Conservation (phyloP, 2,113 vertebrate genomes). For the Ictalurus punctatus region DNA sequence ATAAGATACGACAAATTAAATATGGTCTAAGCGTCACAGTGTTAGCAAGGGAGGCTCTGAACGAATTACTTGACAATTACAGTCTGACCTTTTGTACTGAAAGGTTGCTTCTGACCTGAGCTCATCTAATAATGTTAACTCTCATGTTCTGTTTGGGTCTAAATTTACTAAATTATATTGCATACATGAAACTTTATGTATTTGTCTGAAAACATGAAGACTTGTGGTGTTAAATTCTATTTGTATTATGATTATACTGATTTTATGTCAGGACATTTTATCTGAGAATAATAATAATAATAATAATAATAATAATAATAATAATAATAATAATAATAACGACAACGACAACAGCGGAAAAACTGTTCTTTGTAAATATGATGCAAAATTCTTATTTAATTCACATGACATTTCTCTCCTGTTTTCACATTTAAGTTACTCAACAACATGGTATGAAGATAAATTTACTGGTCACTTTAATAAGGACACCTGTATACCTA, state of each 20-base stretch:
- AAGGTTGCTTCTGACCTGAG: background rate
- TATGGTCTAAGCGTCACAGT: conserved; percentile 7
- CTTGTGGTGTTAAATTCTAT: background rate
- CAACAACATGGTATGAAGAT: background rate
- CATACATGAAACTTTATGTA: background rate
- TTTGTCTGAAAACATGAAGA: background rate
- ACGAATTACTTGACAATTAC: conserved; percentile 40
- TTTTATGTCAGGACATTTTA: background rate
- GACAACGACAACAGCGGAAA: background rate
- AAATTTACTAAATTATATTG: background rate
- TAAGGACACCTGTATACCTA: background rate
- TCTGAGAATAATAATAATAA: background rate
- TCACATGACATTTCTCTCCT: background rate
- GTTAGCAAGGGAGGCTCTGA: background rate
- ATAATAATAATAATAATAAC: background rate
- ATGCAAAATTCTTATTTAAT: background rate
- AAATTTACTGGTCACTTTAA: background rate
- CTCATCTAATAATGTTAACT: background rate
- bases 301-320: background rate
- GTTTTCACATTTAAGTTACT: background rate
- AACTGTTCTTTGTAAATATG: background rate
- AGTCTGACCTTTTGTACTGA: conserved; percentile 28
- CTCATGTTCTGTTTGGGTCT: background rate
- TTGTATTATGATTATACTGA: background rate
- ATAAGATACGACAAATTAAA: conserved; percentile 28